These are phyloP conservation scores for Eurypyga helias DNA, from an alignment of 2,113 vertebrate genomes.

Conservation along the genomic window DNA sequence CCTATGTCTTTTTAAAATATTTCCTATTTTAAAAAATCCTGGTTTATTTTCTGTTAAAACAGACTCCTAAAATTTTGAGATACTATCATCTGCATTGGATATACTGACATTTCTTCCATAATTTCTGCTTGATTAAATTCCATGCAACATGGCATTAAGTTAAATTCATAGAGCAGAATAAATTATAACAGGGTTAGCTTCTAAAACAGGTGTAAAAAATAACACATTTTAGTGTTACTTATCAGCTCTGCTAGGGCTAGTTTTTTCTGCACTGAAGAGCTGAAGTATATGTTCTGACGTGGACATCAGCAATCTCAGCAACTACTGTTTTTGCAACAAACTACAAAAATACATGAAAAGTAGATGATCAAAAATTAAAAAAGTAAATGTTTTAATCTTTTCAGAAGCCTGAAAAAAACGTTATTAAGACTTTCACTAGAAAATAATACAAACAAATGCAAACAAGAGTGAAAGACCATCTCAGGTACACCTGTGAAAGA, in stretches of 20 bases:
- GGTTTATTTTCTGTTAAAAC: background rate
- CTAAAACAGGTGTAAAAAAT: conserved; percentile 73
- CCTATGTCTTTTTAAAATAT: background rate
- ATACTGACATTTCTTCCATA: conserved; percentile 51
- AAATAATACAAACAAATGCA: background rate
- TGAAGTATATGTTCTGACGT: conserved; percentile 56
- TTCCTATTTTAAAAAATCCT: background rate
- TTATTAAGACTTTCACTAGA: background rate
- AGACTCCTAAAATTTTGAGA: background rate
- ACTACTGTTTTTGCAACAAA: conserved; percentile 27
- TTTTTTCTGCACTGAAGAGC: conserved; percentile 53
- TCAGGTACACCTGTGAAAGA: background rate
- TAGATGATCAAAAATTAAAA: background rate
- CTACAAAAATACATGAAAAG: background rate
- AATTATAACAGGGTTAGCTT: conserved; percentile 73
- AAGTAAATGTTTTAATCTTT: background rate
- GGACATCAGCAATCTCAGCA: conserved; percentile 27
- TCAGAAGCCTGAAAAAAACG: background rate
- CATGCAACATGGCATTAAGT: conserved; percentile 65
- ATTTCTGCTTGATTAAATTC: conserved; percentile 68
- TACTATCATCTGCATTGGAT: conserved; percentile 15
- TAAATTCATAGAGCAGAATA: conserved; percentile 71
- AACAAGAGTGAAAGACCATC: background rate
- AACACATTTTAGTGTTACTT: conserved; percentile 73
- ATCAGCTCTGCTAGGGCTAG: conserved; percentile 62